Base-by-base conservation (phyloP, 2,113 vertebrate genomes). In the Daubentonia madagascariensis region DNA sequence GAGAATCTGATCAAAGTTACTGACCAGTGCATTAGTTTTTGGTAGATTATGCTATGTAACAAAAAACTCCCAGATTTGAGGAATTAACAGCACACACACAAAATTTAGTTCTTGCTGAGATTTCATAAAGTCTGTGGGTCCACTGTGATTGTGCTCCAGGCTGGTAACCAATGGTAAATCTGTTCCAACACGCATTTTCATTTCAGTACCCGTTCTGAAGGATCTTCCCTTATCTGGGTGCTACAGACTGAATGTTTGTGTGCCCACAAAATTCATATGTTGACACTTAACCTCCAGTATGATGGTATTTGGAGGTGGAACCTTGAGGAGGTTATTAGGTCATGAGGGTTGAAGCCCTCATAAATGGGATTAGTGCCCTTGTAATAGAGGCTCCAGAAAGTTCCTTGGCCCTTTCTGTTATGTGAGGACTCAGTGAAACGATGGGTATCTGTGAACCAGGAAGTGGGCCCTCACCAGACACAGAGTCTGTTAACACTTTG, bases 1-100 rank as follows among this genome's bases (percentile, higher is more conserved):
- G 61, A 96, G 70, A 76, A 63, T 72, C 40, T 89, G 78, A 76
- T 86, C 35, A 13, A 50, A 85, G 43, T 75, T 63, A 37, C 25
- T 70, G n/a, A 68, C 67, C 2, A 76, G 59, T 8, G 8, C 3
- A 28, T 89, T 65, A 63, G 5, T 0, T 54, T 95, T 48, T 92
- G 65, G 3, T 83, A 73, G 9, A 67, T 79, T 67, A 87, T 68
- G 1, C 23, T 61, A 17, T 37, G 12, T 63, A 76, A 63, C 9
- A 37, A 73, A 48, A 9, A 54, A 17, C 45, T 85, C 28, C 4
- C 8, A 59, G 61, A 83, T 61, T 54, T 96, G 22, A 40, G 6
- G 10, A 7, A 30, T 7, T 68, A 63, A n/a, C 0, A 57, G 10
- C 2, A 59, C 20, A 37, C 52, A 30, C n/a, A 63, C 65, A 73